Evolutionary conservation across 1,140 invertebrate species (phyloP), one percentile per base, ranked within the genome.

Genomic region (Babylonia areolata): DNA sequence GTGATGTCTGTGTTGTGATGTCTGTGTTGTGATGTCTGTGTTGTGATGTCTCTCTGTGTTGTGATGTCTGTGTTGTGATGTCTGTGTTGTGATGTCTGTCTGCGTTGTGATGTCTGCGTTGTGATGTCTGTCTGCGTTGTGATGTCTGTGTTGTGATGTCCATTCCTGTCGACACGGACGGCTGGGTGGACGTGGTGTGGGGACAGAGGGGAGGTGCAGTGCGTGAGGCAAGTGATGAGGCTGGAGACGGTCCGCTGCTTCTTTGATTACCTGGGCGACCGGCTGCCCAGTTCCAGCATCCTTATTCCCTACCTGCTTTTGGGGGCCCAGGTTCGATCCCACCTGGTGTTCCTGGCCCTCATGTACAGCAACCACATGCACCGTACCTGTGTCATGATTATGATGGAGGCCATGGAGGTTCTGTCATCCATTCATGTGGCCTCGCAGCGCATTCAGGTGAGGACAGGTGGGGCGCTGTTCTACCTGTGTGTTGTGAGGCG

Each of bases 251-350:
- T 85, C 33, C 40, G 77, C 28, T 33, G 46, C 20, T 64, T 85
- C 77, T 80, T 80, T 33, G 42, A 40, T 37, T 46, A 58, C 33
- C 54, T 80, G n/a, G 85, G 85, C 28, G 73, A 85, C 23, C 39
- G 75, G 46, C 35, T 85, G 28, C 77, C 80, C n/a, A 23, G n/a
- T 46, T 31, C 35, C 17, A 42, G 35, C 11, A 35, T 85, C 39
- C n/a, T 85, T 58, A n/a, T 79, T 28, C 81, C 78, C 31, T 85
- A 73, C 46, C 84, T 86, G 69, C 37, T 86, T 1, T 77, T 37
- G 17, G 85, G 33, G 35, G 17, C 35, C 17, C 31, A 39, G 35
- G n/a, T 75, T 46, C 39, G 35, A 20, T 39, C 81, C 20, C n/a
- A 23, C 35, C 31, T 73, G 23, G 42, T 87, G 20, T 87, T 78